Percentiles rank a stretch among this genome's conserved stretches.
Conservation (phyloP, 2,797 vertebrate species). For the Dryobates pubescens region DNA sequence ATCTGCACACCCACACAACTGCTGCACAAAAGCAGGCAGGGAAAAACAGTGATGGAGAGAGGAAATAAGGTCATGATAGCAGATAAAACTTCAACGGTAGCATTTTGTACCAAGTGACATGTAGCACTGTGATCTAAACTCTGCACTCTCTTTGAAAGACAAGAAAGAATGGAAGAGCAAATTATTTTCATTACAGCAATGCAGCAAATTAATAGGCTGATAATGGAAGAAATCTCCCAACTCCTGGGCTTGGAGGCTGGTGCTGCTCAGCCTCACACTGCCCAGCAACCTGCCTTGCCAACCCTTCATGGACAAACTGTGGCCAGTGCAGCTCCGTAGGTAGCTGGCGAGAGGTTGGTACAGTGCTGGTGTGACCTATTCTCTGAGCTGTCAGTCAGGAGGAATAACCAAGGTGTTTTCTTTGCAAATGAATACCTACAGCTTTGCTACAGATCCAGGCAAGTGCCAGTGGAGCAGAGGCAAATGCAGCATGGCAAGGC, state of each 20-base stretch:
- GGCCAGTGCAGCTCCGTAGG: not conserved
- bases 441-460: not conserved
- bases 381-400: not conserved
- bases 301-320: rapidly evolving
- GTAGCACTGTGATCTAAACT: not conserved
- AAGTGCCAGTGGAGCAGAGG: not conserved
- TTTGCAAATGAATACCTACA: not conserved
- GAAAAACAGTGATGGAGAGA: not conserved
- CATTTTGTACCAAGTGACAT: not conserved
- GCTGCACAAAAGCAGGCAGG: not conserved
- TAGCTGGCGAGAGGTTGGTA: not conserved
- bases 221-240: not conserved
- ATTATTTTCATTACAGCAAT: not conserved
- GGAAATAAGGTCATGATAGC: not conserved
- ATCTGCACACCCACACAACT: not conserved
- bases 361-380: not conserved
- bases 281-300: not conserved
- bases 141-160: not conserved
- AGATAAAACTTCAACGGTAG: not conserved
- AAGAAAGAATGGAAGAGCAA: not conserved
- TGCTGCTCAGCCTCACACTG: not conserved
- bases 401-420: not conserved
- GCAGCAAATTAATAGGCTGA: not conserved
- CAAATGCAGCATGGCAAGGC: slow-evolving; percentile 14
- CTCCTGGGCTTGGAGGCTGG: not conserved